phyloP scores from a whole-genome alignment of 2,797 vertebrate species.

The Falco concolor region DNA sequence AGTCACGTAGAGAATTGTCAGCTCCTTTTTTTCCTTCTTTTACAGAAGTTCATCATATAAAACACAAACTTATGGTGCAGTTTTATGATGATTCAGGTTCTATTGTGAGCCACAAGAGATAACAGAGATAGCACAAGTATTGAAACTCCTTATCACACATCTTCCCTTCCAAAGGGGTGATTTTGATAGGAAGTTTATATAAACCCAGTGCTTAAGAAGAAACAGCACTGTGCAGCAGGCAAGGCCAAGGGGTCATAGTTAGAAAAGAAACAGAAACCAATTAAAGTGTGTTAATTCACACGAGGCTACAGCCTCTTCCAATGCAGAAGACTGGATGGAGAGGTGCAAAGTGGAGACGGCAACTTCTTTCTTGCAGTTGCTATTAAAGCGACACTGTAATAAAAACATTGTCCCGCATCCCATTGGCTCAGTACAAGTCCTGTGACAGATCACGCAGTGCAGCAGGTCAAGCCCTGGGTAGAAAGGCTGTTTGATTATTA shows the following conservation, averaged over 20 bases:
- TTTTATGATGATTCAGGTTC: slow-evolving; percentile 20
- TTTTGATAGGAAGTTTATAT: slow-evolving; percentile 8
- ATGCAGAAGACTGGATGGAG: neutral
- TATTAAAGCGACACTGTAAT: neutral
- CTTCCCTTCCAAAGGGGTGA: neutral
- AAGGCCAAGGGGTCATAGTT: neutral
- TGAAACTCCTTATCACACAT: slow-evolving; percentile 30
- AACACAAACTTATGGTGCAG: neutral
- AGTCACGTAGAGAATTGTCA: neutral
- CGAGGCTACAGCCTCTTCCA: neutral
- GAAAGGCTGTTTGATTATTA: neutral
- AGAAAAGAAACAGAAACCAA: neutral
- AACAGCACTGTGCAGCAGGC: neutral
- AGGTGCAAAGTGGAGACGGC: neutral
- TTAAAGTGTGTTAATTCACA: neutral
- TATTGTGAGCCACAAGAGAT: neutral
- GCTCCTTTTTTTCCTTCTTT: neutral
- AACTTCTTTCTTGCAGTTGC: neutral
- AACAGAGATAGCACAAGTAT: slow-evolving; percentile 10
- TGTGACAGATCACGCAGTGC: accelerated
- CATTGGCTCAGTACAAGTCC: neutral
- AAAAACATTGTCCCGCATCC: neutral
- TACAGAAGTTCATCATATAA: slow-evolving; percentile 9
- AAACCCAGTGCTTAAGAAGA: neutral
- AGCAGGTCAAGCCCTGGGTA: neutral